Evolutionary conservation across 2,888 invertebrate species (phyloP).

Genomic region (Amphipoea lucens): DNA sequence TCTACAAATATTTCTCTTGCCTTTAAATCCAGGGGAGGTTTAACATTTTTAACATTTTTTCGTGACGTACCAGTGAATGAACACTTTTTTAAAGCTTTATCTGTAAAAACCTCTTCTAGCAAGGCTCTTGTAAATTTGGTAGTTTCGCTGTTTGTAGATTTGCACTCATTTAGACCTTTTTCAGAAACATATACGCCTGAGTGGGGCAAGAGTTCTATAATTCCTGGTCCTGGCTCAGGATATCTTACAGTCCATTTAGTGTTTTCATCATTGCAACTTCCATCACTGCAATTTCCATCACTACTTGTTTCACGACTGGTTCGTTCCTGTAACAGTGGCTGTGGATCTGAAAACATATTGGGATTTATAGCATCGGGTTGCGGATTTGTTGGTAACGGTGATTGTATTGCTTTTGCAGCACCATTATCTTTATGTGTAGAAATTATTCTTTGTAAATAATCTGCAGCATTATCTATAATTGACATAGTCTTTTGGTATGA

Average conservation of each 20-base stretch:
- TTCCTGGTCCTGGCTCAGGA: slow-evolving; percentile 7
- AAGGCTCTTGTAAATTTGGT: slow-evolving; percentile 18
- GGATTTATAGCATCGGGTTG: background rate
- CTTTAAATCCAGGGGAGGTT: slow-evolving; percentile 12
- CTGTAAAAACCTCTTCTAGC: slow-evolving; percentile 29
- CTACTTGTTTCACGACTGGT: no score
- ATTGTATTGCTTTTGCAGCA: background rate
- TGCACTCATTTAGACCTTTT: slow-evolving; percentile 11
- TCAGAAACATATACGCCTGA: slow-evolving; percentile 37
- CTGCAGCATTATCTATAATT: slow-evolving; percentile 22
- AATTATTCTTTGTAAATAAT: slow-evolving; percentile 27
- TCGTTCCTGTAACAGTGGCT: slow-evolving; percentile 21
- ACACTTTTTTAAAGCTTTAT: slow-evolving; percentile 28
- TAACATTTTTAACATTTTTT: background rate
- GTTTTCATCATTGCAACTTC: background rate
- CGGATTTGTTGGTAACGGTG: background rate
- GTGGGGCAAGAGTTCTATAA: slow-evolving; percentile 29
- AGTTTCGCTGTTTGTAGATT: background rate
- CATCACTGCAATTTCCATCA: background rate
- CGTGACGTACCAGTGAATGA: slow-evolving; percentile 10
- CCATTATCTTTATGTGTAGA: background rate
- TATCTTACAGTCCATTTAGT: slow-evolving; percentile 31
- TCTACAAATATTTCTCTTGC: slow-evolving; percentile 18
- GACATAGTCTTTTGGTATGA: slow-evolving; percentile 33
- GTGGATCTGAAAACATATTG: slow-evolving; percentile 13